A percentile compares a stretch with the other conserved stretches of the same genome.
Evolutionary conservation across 2,888 invertebrate species (phyloP).

Genomic region (Dioctria rufipes): DNA sequence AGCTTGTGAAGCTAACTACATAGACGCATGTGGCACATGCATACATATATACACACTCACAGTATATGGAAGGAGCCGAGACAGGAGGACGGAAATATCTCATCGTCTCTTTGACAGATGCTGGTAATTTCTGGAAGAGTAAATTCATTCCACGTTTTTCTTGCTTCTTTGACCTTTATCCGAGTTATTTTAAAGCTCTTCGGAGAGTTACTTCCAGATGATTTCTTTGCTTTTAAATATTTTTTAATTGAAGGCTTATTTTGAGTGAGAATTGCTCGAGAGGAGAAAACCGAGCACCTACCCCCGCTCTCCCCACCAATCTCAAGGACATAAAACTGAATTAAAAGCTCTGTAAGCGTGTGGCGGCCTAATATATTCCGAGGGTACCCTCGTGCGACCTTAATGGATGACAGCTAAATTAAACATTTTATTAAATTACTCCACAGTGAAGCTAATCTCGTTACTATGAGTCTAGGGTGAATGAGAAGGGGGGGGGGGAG

Average conservation of each 20-base stretch:
- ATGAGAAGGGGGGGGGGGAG: neutral
- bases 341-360: neutral
- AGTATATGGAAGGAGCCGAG: no score
- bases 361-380: neutral
- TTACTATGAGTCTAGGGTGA: neutral
- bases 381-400: constrained; percentile 37
- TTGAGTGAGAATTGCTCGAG: neutral
- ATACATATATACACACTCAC: no score
- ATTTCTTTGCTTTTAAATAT: neutral
- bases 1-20: no score
- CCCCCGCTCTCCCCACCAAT: neutral
- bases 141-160: no score
- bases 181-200: constrained; percentile 1
- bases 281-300: neutral
- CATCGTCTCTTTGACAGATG: no score
- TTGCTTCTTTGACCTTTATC: no score
- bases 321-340: neutral
- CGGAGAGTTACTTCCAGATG: neutral
- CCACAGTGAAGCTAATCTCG: constrained; percentile 26
- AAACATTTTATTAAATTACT: constrained; percentile 31
- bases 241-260: neutral
- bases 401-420: constrained; percentile 43
- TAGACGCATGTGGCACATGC: no score
- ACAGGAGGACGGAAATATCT: no score
- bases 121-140: no score